A percentile compares a stretch with the other conserved stretches of the same genome.
phyloP scores from a whole-genome alignment of 1,140 invertebrate species.

The Calliphora vicina region DNA sequence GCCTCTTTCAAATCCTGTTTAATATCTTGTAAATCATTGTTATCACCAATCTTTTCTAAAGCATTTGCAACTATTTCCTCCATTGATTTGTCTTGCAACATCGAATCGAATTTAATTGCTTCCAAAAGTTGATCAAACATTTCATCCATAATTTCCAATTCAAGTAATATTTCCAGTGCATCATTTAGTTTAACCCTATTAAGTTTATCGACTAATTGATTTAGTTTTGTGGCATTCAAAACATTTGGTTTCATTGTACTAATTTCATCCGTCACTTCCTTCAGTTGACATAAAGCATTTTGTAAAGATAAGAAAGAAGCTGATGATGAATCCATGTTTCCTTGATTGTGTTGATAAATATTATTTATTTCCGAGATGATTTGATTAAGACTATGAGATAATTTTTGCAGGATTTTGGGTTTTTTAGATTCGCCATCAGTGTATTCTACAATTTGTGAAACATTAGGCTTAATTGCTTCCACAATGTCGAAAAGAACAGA shows the following conservation, averaged over 20 bases:
- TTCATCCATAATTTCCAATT: slow-evolving; percentile 31
- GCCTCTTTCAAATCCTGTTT: slow-evolving; percentile 18
- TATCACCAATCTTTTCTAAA: neutral
- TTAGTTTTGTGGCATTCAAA: neutral
- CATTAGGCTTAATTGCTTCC: slow-evolving; percentile 11
- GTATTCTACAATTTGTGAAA: neutral
- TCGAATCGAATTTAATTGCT: neutral
- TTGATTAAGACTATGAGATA: neutral
- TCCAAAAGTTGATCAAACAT: slow-evolving; percentile 17
- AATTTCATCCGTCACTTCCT: neutral
- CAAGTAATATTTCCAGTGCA: slow-evolving; percentile 38
- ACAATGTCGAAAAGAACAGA: slow-evolving; percentile 38
- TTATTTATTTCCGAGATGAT: neutral
- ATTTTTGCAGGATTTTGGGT: neutral
- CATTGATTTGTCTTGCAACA: neutral
- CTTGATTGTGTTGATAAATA: slow-evolving; percentile 24
- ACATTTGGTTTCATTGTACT: neutral
- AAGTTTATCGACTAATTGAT: neutral
- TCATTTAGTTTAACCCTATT: slow-evolving; percentile 34
- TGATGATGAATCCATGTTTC: slow-evolving; percentile 16
- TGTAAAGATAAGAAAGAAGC: neutral
- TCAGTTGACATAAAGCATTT: neutral
- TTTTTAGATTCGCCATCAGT: neutral
- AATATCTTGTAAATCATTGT: neutral
- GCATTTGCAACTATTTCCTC: neutral